These are phyloP conservation scores for Lindbergichthys nudifrons DNA, from an alignment of 2,797 vertebrate species.

Conservation along the genomic window DNA sequence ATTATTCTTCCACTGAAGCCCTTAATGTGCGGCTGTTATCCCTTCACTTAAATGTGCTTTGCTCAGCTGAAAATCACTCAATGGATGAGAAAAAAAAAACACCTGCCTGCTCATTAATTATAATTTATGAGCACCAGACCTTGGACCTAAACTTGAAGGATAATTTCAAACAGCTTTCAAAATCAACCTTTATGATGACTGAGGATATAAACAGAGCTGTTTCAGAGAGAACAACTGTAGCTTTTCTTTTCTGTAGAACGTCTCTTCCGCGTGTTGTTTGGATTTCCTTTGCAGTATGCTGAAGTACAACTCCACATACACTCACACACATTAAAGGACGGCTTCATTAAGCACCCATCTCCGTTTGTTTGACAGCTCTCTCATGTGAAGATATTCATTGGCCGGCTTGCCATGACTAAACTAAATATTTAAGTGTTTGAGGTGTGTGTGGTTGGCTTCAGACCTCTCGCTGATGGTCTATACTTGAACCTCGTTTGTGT, in stretches of 20 bases:
- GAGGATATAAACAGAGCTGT: slow-evolving; percentile 16
- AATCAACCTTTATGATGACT: slow-evolving; percentile 8
- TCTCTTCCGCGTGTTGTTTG: not conserved
- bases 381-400: slow-evolving; percentile 64
- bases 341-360: slow-evolving; percentile 19
- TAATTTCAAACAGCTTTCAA: slow-evolving; percentile 20
- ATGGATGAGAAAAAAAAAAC: not conserved
- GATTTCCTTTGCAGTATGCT: slow-evolving; percentile 1
- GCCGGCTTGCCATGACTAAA: slow-evolving; percentile 31
- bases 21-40: slow-evolving; percentile 41
- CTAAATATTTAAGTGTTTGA: slow-evolving; percentile 69
- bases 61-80: slow-evolving; percentile 46
- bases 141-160: too few relatives aligned
- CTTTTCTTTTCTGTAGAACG: not conserved
- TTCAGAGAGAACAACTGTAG: not conserved
- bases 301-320: not conserved
- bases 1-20: slow-evolving; percentile 43
- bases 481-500: slow-evolving; percentile 32
- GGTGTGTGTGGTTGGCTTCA: slow-evolving; percentile 34
- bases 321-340: not conserved
- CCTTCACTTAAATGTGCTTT: slow-evolving; percentile 41
- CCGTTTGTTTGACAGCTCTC: slow-evolving; percentile 56
- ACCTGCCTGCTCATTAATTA: slow-evolving; percentile 36
- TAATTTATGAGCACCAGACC: too few relatives aligned
- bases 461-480: not conserved